phyloP scores from a whole-genome alignment of 2,797 vertebrate species.

The Sphenopsis melanotis region DNA sequence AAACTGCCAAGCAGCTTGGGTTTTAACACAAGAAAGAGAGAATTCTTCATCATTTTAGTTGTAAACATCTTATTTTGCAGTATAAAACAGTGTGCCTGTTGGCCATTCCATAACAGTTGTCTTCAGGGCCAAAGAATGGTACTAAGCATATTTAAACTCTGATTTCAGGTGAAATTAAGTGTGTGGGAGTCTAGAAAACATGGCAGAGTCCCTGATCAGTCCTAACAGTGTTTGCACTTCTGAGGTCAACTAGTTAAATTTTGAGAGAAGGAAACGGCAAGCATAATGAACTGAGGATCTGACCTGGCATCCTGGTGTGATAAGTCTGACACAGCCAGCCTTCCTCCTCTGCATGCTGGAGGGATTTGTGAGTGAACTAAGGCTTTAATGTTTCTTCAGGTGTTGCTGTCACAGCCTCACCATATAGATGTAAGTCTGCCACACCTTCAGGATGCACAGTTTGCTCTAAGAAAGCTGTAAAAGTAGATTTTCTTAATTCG shows the following conservation, averaged over 20 bases:
- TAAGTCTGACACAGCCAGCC: neutral
- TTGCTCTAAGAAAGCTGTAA: neutral
- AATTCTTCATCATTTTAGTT: neutral
- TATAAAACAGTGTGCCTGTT: neutral
- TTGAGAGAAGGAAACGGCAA: neutral
- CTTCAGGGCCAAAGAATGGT: neutral
- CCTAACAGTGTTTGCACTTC: neutral
- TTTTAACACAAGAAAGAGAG: neutral
- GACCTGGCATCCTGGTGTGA: rapidly evolving
- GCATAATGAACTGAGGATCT: neutral
- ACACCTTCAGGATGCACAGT: neutral
- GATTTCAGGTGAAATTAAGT: neutral
- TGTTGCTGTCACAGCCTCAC: neutral
- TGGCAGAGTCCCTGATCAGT: neutral
- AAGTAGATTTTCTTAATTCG: neutral
- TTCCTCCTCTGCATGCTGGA: neutral
- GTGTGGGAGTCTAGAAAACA: neutral
- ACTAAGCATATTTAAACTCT: neutral
- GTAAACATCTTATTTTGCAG: neutral
- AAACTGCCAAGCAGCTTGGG: neutral
- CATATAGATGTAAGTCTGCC: rapidly evolving
- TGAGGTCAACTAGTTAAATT: neutral
- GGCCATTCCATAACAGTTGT: neutral
- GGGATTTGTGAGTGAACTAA: neutral
- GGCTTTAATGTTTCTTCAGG: neutral